Evolutionary conservation across 1,140 invertebrate species (phyloP).

Genomic region (Sarcophaga peregrina): DNA sequence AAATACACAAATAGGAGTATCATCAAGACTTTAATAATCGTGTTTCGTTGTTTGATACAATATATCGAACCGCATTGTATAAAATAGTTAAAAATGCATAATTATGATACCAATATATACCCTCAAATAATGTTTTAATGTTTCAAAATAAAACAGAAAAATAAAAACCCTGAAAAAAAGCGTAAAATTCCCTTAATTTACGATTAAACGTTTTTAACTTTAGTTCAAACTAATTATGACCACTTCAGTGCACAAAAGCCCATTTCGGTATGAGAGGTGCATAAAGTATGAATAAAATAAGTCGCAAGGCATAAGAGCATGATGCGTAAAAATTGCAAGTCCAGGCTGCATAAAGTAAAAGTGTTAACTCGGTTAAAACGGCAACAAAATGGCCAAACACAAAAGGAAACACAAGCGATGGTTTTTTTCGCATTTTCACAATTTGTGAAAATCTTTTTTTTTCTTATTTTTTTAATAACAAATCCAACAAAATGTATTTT

Average conservation of each 20-base stretch:
- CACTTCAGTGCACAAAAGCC: not conserved
- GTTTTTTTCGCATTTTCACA: constrained; percentile 24
- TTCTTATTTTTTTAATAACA: not conserved
- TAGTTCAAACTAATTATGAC: not conserved
- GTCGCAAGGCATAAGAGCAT: not conserved
- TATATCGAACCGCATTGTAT: too few relatives aligned
- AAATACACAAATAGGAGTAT: too few relatives aligned
- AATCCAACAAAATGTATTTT: not conserved
- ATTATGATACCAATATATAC: too few relatives aligned
- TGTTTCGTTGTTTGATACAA: too few relatives aligned
- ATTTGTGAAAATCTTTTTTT: not conserved
- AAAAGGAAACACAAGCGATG: not conserved
- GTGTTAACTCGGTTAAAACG: constrained; percentile 11
- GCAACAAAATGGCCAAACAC: not conserved
- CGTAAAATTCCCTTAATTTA: not conserved
- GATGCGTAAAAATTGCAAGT: constrained; percentile 16
- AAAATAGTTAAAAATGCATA: too few relatives aligned
- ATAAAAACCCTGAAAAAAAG: not conserved
- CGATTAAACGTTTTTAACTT: not conserved
- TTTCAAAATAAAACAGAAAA: not conserved
- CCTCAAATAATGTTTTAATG: too few relatives aligned
- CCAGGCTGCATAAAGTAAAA: not conserved
- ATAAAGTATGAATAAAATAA: constrained; percentile 6
- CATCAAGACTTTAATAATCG: too few relatives aligned
- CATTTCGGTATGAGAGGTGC: too few relatives aligned